Conservation (phyloP, 2,797 vertebrate species). For the Sebastes miniatus region DNA sequence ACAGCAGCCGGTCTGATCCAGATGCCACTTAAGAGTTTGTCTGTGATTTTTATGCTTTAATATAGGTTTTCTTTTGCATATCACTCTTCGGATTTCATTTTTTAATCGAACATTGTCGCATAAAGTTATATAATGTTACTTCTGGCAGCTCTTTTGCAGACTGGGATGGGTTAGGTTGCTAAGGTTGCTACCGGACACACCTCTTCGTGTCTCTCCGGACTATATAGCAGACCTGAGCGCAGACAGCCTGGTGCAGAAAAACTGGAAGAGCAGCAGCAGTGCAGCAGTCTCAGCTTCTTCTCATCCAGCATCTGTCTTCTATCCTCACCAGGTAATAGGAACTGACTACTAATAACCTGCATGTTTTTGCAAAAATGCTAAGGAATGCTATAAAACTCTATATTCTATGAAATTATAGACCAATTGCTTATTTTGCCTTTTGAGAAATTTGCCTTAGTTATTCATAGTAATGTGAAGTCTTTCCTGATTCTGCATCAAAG, state of each 20-base stretch:
- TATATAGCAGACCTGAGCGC: slow-evolving; percentile 22
- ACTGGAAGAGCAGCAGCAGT: slow-evolving; percentile 26
- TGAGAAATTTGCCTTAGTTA: background rate
- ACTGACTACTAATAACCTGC: background rate
- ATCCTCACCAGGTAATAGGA: slow-evolving; percentile 49
- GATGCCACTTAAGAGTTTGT: background rate
- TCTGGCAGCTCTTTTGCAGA: background rate
- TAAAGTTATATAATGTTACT: background rate
- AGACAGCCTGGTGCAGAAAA: background rate
- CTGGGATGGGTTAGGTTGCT: background rate
- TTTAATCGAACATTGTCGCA: background rate
- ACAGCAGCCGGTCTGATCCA: background rate
- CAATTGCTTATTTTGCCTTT: background rate
- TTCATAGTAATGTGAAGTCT: background rate
- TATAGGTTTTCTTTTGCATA: background rate
- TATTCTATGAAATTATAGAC: background rate
- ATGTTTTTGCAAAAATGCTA: background rate
- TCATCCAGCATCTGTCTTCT: slow-evolving; percentile 21
- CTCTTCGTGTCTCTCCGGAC: background rate
- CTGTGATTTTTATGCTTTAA: background rate
- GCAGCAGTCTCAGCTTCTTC: background rate
- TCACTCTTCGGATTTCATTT: background rate
- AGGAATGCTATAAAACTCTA: background rate
- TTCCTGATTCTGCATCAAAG: background rate
- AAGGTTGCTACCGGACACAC: slow-evolving; percentile 15